phyloP scores from a whole-genome alignment of 2,797 vertebrate species.

The Botia kubotai region DNA sequence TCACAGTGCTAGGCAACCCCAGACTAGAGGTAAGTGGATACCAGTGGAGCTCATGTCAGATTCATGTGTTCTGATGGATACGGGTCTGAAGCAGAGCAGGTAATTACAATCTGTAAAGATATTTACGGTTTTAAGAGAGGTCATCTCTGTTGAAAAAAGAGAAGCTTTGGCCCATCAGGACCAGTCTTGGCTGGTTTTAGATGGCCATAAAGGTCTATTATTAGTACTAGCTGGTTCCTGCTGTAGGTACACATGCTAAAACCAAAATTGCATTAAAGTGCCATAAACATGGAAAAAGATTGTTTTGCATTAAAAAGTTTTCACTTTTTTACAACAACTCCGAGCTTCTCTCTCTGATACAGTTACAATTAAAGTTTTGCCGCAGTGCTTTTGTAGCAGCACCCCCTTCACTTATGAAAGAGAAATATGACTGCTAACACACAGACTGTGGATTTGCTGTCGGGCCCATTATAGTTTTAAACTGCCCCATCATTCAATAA shows the following conservation, averaged over 20 bases:
- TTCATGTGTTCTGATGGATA: slow-evolving; percentile 21
- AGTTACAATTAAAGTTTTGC: too few relatives aligned
- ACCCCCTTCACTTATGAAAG: not conserved
- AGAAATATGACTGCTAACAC: not conserved
- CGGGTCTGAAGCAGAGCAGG: not conserved
- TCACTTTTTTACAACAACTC: too few relatives aligned
- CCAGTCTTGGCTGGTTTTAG: not conserved
- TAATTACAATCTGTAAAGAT: slow-evolving; percentile 24
- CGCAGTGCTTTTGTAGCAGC: too few relatives aligned
- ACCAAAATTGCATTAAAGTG: too few relatives aligned
- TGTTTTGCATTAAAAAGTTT: too few relatives aligned
- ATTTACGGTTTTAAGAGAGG: not conserved
- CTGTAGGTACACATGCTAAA: too few relatives aligned
- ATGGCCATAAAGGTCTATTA: not conserved
- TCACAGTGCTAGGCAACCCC: slow-evolving; percentile 57
- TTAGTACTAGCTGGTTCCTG: not conserved
- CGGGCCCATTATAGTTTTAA: not conserved
- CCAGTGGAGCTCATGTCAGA: slow-evolving; percentile 11
- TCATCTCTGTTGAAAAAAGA: not conserved
- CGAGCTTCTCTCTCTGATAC: too few relatives aligned
- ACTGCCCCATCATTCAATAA: not conserved
- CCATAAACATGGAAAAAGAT: too few relatives aligned
- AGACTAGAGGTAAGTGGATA: slow-evolving; percentile 32
- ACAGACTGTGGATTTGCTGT: not conserved
- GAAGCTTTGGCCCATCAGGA: not conserved